Conservation (phyloP, 2,888 invertebrate species). For the Agrotis clavis region DNA sequence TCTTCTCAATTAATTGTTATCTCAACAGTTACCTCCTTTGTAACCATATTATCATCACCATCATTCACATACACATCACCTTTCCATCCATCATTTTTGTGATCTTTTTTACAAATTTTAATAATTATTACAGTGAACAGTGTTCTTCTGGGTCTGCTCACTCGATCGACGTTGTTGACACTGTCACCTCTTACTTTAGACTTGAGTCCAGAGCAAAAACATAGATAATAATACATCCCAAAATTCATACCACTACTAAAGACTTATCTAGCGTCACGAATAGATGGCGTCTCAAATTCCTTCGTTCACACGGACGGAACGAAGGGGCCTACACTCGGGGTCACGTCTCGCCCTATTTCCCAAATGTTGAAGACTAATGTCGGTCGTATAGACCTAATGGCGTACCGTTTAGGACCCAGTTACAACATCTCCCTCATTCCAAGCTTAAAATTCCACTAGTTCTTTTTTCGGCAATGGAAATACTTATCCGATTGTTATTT, state of each 20-base stretch:
- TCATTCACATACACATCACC: too few species aligned
- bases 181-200: too few species aligned
- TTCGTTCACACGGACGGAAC: conserved; percentile 17
- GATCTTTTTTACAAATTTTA: too few species aligned
- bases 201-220: too few species aligned
- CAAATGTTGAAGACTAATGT: conserved; percentile 71
- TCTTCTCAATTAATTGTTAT: too few species aligned
- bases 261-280: conserved; percentile 32
- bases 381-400: conserved; percentile 73
- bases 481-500: conserved; percentile 59
- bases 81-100: too few species aligned
- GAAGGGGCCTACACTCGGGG: conserved; percentile 34
- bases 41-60: too few species aligned
- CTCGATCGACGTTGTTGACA: too few species aligned
- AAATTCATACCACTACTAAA: conserved; percentile 13
- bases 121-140: too few species aligned
- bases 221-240: too few species aligned
- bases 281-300: conserved; percentile 41
- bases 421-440: conserved; percentile 60
- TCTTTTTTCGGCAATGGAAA: conserved; percentile 47
- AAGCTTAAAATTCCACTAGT: conserved; percentile 62
- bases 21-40: too few species aligned
- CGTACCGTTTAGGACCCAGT: conserved; percentile 71
- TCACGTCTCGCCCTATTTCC: conserved; percentile 71
- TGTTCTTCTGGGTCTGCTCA: too few species aligned